These are phyloP conservation scores for Rhabdophis nuchalis DNA, from an alignment of 2,797 vertebrate genomes.

Conservation along the genomic window DNA sequence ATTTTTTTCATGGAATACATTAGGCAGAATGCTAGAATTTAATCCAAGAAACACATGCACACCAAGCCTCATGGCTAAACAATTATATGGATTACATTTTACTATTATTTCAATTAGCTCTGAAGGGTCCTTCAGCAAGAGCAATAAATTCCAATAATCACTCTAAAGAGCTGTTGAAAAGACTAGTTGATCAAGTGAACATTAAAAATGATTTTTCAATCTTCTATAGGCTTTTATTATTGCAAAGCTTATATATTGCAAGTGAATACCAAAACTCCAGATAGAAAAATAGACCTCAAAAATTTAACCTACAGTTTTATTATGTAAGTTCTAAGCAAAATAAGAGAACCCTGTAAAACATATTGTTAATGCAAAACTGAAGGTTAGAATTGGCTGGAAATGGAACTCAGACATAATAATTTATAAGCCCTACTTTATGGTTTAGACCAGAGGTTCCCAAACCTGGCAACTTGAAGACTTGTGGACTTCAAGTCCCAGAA, in stretches of 20 bases:
- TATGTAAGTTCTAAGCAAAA: neutral
- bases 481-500: too few species aligned
- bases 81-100: neutral
- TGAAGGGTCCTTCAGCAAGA: neutral
- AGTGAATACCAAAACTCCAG: neutral
- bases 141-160: neutral
- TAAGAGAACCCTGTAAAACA: neutral
- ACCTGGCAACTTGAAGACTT: too few species aligned
- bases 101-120: neutral
- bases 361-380: neutral
- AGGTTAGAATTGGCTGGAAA: neutral
- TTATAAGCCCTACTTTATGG: neutral
- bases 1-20: neutral
- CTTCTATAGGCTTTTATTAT: neutral
- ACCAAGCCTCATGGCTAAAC: neutral
- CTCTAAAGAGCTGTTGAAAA: neutral
- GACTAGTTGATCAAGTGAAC: neutral
- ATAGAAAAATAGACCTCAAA: neutral
- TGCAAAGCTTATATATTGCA: neutral
- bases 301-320: neutral
- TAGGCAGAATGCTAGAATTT: neutral
- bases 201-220: constrained; percentile 4
- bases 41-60: neutral
- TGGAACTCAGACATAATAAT: neutral
- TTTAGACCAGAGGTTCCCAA: too few species aligned